A percentile compares a stretch with the other conserved stretches of the same genome.
Conservation (phyloP, 2,888 invertebrate species). For the Dilophus febrilis region DNA sequence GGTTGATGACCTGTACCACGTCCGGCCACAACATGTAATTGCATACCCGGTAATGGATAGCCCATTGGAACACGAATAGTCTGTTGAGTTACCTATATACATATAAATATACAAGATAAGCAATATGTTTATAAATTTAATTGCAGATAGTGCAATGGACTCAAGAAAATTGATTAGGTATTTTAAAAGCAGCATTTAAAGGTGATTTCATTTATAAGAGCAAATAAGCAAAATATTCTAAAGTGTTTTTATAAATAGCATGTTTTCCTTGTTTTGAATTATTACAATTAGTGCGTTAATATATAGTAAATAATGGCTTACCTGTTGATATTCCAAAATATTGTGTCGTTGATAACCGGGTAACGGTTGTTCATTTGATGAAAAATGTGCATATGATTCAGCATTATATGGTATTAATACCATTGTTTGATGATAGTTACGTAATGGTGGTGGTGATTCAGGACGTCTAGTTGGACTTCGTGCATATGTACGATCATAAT, state of each 20-base stretch:
- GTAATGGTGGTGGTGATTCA: conserved; percentile 52
- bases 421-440: conserved; percentile 50
- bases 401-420: conserved; percentile 48
- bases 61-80: conserved; percentile 33
- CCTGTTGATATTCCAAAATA: conserved; percentile 31
- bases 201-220: too few species aligned
- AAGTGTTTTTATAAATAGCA: too few species aligned
- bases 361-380: conserved; percentile 22
- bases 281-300: too few species aligned
- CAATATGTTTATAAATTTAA: too few species aligned
- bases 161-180: too few species aligned
- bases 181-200: too few species aligned
- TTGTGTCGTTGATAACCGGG: conserved; percentile 27
- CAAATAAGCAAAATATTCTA: too few species aligned
- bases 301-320: conserved; percentile 13
- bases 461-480: conserved; percentile 34
- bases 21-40: conserved; percentile 31
- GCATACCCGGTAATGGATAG: conserved; percentile 31
- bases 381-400: conserved; percentile 28
- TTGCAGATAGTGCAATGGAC: too few species aligned
- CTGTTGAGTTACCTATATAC: conserved; percentile 32
- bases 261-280: too few species aligned
- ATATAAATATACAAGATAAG: too few species aligned
- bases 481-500: conserved; percentile 21
- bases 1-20: conserved; percentile 17